These are phyloP conservation scores for Nebria ingens DNA, from an alignment of 1,140 invertebrate genomes.

Conservation along the genomic window DNA sequence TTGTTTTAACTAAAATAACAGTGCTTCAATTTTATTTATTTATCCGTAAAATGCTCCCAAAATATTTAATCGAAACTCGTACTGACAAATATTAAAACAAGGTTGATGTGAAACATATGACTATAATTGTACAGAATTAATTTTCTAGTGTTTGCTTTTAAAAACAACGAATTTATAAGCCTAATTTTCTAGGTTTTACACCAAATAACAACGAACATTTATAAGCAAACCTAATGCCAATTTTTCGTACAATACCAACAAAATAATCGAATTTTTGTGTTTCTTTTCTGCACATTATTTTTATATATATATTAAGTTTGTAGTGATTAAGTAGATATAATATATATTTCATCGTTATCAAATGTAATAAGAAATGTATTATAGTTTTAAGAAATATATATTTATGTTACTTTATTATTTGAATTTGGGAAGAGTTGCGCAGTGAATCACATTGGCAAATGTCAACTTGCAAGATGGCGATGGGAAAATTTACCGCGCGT, in stretches of 20 bases:
- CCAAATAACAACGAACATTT: background rate
- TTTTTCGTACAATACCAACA: background rate
- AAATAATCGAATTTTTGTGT: background rate
- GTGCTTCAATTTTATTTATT: no score
- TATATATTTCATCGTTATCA: background rate
- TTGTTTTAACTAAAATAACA: background rate
- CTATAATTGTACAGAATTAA: background rate
- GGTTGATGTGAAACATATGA: background rate
- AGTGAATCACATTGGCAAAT: no score
- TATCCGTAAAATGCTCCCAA: no score
- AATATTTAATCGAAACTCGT: no score
- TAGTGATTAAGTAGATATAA: background rate
- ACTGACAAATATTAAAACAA: background rate
- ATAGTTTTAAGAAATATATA: conserved; percentile 8
- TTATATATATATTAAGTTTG: background rate
- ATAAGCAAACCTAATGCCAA: background rate
- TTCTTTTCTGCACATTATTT: background rate
- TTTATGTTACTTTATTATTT: conserved; percentile 4
- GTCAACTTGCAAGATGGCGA: no score
- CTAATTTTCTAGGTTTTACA: background rate
- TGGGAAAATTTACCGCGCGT: no score
- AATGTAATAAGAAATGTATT: conserved; percentile 2
- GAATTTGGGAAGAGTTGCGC: no score
- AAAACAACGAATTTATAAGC: background rate
- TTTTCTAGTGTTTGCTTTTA: background rate